Evolutionary conservation across 2,113 vertebrate genomes (phyloP).

Genomic region (Rhynchomys soricoides): DNA sequence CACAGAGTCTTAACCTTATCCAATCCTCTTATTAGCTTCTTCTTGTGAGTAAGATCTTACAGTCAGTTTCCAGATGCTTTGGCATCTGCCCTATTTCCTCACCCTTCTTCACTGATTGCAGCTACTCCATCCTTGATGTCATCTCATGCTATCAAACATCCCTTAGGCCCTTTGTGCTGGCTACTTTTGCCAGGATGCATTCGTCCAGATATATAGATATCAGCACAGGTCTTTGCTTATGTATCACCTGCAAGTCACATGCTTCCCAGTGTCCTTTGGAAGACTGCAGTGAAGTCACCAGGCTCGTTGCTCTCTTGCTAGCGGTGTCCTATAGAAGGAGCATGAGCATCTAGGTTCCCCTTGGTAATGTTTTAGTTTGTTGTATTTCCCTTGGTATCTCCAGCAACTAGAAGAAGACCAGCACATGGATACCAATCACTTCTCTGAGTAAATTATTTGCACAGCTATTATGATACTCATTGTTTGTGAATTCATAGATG

Average conservation of each 20-base stretch:
- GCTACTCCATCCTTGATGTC: background rate
- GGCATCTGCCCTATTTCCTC: background rate
- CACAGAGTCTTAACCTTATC: background rate
- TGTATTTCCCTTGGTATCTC: conserved; percentile 1
- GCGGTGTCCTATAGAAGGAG: background rate
- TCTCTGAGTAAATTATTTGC: conserved; percentile 24
- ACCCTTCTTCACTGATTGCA: background rate
- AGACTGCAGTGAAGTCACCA: background rate
- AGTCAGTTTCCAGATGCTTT: background rate
- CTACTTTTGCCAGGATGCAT: background rate
- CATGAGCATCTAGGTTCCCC: background rate
- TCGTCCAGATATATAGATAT: background rate
- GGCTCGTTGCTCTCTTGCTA: background rate
- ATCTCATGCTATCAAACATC: background rate
- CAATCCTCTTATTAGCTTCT: background rate
- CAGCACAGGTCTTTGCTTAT: background rate
- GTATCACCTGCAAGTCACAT: background rate
- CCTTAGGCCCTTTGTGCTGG: background rate
- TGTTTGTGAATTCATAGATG: background rate
- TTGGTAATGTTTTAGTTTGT: conserved; percentile 19
- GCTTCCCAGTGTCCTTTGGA: background rate
- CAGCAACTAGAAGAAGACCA: background rate
- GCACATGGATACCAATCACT: background rate
- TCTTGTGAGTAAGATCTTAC: background rate
- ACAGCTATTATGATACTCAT: background rate